A percentile compares a stretch with the other conserved stretches of the same genome.
Conservation (phyloP, 1,140 invertebrate genomes). For the Coenobita brevimanus region DNA sequence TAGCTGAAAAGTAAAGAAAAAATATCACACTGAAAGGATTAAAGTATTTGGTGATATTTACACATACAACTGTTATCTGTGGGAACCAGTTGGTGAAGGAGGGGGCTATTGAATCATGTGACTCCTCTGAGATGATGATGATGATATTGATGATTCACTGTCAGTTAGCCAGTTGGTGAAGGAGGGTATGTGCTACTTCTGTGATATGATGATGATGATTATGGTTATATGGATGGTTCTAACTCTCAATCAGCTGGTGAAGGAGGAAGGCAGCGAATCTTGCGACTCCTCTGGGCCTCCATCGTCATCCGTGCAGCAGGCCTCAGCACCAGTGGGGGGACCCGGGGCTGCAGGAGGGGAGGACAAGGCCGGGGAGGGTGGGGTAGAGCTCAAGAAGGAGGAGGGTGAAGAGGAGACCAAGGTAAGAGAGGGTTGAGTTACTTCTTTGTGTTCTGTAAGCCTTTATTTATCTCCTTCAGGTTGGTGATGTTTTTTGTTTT, state of each 20-base stretch:
- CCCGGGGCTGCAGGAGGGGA: conserved; percentile 38
- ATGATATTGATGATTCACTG: neutral
- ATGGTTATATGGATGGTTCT: neutral
- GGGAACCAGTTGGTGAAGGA: too few relatives aligned
- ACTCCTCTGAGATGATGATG: too few relatives aligned
- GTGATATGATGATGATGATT: neutral
- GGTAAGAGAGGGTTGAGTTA: conserved; percentile 20
- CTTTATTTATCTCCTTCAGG: too few relatives aligned
- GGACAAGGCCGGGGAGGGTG: conserved; percentile 49
- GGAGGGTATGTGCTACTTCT: too few relatives aligned
- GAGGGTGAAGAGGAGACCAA: conserved; percentile 75
- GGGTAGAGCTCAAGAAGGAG: conserved; percentile 78
- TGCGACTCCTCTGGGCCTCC: conserved; percentile 64
- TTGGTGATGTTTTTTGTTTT: too few relatives aligned
- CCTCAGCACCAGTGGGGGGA: neutral
- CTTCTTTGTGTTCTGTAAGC: too few relatives aligned
- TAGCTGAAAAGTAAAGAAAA: too few relatives aligned
- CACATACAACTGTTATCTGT: too few relatives aligned
- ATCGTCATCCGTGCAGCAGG: conserved; percentile 29
- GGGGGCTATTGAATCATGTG: too few relatives aligned
- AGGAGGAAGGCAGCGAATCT: conserved; percentile 67
- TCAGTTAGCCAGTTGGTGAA: too few relatives aligned
- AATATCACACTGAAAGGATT: too few relatives aligned
- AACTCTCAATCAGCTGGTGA: conserved; percentile 45
- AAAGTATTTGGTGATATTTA: too few relatives aligned